Conservation (phyloP, 2,888 invertebrate genomes). For the Gisinianus flammeolus region DNA sequence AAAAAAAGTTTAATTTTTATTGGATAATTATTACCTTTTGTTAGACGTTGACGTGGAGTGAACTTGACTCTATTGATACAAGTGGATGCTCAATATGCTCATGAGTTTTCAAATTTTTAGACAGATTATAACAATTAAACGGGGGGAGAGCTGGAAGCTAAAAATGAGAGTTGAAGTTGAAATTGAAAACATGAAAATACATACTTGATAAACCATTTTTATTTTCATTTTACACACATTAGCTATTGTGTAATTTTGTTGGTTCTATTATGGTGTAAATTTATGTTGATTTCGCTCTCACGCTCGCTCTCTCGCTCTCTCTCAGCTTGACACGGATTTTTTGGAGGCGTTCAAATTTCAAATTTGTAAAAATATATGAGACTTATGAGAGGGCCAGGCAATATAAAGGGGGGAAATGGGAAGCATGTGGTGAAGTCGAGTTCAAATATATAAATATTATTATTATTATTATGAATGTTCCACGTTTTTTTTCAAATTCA, state of each 20-base stretch:
- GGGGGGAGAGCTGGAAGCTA: not conserved
- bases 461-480: not conserved
- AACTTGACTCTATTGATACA: not conserved
- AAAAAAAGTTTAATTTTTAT: not conserved
- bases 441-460: too few species aligned
- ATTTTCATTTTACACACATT: not conserved
- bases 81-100: not conserved
- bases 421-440: not conserved
- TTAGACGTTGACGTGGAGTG: not conserved
- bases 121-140: too few species aligned
- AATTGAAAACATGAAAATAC: too few species aligned
- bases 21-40: not conserved
- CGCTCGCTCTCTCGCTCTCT: not conserved
- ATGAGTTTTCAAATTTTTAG: too few species aligned
- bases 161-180: too few species aligned
- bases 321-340: not conserved
- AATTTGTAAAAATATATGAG: not conserved
- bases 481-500: not conserved
- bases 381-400: too few species aligned
- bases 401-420: too few species aligned
- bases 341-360: not conserved
- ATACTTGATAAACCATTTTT: too few species aligned
- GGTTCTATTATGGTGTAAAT: not conserved
- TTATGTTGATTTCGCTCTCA: not conserved
- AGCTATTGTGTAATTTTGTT: not conserved